Base-by-base conservation (phyloP, 2,888 invertebrate genomes). In the Eristalinus sepulchralis region DNA sequence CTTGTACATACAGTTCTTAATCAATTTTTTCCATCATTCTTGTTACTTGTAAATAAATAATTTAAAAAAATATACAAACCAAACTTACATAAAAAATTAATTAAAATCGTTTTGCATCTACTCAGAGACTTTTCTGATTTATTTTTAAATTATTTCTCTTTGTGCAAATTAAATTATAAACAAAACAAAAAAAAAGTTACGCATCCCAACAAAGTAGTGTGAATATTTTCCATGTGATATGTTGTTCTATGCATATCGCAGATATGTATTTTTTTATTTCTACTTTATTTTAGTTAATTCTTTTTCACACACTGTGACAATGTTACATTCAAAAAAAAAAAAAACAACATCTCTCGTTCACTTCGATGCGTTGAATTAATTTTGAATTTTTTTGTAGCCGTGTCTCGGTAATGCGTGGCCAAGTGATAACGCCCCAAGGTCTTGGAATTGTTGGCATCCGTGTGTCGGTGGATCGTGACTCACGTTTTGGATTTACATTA, bases 361-460 rank as follows among this genome's bases (percentile, higher is more conserved):
- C 9, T 60, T 77, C 73, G 31, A 53, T 68, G 70, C 17, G 62
- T 34, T 80, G 22, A 63, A 71, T 22, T 84, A 82, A 87, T 86
- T 73, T 55, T 6, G 36, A 9, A 71, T 57, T 70, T 72, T 87
- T 86, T 94, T 94, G 94, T 95, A 99, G 99, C 94, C 98, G 99
- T 93, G 99, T 98, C 91, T 98, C 99, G 91, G 99, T 99, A 93
- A 98, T 99, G 95, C 96, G 99, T 91, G 99, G 99, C 89, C 97
- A 97, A 94, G 98, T 99, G 91, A 96, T 98, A 89, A 97, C 98
- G 87, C 96, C 97, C 83, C 98, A 98, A 94, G 98, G 98, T 88
- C 95, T 98, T 89, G 98, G 99, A 89, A 96, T 99, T 93, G 96
- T 98, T 92, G 99, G 99, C 91, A 98, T 99, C 92, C 95, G 99